Percentiles rank a stretch among this genome's conserved stretches.
These are phyloP conservation scores for Oxytorus armatus DNA, from an alignment of 2,888 invertebrate species.

Conservation along the genomic window DNA sequence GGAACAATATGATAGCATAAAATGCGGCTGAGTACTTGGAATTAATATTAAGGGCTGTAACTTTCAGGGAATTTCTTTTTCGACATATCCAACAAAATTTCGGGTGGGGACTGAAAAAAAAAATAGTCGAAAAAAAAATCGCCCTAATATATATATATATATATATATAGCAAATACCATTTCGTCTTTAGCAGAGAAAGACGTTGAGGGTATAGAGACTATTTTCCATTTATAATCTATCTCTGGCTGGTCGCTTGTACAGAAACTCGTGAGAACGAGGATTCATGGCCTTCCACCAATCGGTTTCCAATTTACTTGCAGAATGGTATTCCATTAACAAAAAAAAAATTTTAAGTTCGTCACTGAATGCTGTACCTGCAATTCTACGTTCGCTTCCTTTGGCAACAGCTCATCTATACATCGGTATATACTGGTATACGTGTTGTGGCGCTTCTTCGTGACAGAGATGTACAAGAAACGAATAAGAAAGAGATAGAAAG, in stretches of 20 bases:
- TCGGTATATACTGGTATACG: constrained; percentile 15
- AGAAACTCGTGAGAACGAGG: constrained; percentile 58
- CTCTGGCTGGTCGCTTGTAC: constrained; percentile 28
- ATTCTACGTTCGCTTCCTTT: constrained; percentile 51
- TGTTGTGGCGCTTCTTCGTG: constrained; percentile 42
- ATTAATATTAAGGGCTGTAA: too few relatives aligned
- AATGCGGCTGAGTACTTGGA: too few relatives aligned
- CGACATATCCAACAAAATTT: too few relatives aligned
- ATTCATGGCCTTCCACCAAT: constrained; percentile 70
- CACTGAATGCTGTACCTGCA: constrained; percentile 47
- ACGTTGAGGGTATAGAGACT: constrained; percentile 34
- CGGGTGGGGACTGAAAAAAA: too few relatives aligned
- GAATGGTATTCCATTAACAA: constrained; percentile 82
- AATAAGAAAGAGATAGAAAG: constrained; percentile 53
- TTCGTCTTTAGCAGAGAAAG: constrained; percentile 42
- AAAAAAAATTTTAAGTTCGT: constrained; percentile 72
- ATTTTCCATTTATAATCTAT: constrained; percentile 60
- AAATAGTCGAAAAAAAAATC: too few relatives aligned
- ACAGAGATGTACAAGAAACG: constrained; percentile 46
- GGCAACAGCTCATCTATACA: constrained; percentile 35
- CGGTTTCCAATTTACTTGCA: constrained; percentile 79
- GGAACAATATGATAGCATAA: too few relatives aligned
- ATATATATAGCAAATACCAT: too few relatives aligned
- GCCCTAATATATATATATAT: too few relatives aligned
- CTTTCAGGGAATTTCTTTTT: too few relatives aligned